Percentiles rank a stretch among this genome's conserved stretches.
phyloP scores from a whole-genome alignment of 2,888 invertebrate species.

The Thera britannica region DNA sequence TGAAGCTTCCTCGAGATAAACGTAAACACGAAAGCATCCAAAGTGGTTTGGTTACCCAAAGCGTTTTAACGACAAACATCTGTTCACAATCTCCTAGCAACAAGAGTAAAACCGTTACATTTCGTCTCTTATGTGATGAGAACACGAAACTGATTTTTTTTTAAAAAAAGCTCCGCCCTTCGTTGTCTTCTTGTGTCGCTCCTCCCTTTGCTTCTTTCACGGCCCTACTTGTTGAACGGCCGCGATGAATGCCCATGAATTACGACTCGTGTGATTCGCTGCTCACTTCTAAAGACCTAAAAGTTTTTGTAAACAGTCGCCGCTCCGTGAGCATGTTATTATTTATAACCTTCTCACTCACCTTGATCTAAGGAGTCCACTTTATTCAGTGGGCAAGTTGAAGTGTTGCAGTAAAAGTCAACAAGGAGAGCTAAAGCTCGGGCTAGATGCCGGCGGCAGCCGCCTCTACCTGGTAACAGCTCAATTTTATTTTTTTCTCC shows the following conservation, averaged over 20 bases:
- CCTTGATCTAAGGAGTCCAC: constrained; percentile 47
- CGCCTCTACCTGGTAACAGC: constrained; percentile 63
- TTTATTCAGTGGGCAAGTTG: constrained; percentile 56
- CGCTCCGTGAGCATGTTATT: constrained; percentile 41
- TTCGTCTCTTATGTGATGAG: constrained; percentile 67
- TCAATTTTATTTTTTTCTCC: constrained; percentile 69
- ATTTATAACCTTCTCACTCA: constrained; percentile 37
- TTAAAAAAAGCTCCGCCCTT: constrained; percentile 76
- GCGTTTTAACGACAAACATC: constrained; percentile 63
- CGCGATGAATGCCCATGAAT: constrained; percentile 67
- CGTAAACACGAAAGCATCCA: constrained; percentile 43
- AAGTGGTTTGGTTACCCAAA: constrained; percentile 43
- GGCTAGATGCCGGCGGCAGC: constrained; percentile 20
- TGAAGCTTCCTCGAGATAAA: constrained; percentile 56
- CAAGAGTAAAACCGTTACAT: constrained; percentile 70
- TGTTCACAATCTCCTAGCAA: constrained; percentile 70
- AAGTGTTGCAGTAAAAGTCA: constrained; percentile 62
- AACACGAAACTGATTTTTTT: constrained; percentile 77
- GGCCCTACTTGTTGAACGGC: constrained; percentile 73
- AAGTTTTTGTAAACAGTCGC: constrained; percentile 45
- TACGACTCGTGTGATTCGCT: constrained; percentile 68
- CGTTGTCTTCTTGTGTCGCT: constrained; percentile 70
- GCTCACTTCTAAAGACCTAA: constrained; percentile 52
- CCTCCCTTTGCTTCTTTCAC: constrained; percentile 76
- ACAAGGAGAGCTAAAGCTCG: constrained; percentile 54